These are phyloP conservation scores for Drosophila tropicalis DNA, from an alignment of 1,140 invertebrate species.

Conservation along the genomic window DNA sequence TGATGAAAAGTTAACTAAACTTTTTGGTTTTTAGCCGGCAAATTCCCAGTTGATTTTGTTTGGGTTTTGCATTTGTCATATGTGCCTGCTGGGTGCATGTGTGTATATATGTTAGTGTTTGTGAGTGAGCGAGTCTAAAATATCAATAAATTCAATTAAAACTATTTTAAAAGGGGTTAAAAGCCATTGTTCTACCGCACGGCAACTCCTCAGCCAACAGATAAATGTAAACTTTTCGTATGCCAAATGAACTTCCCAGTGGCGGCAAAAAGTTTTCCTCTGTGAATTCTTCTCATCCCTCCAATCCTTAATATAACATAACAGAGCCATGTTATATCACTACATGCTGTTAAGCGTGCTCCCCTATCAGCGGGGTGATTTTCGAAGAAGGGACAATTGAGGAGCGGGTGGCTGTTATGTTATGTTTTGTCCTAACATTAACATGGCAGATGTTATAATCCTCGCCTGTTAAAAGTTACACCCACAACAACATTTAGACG, in stretches of 20 bases:
- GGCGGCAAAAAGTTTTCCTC: constrained; percentile 21
- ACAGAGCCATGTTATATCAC: constrained; percentile 7
- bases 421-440: constrained; percentile 22
- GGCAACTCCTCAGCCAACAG: constrained; percentile 32
- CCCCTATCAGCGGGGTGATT: constrained; percentile 53
- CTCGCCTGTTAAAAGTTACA: not conserved
- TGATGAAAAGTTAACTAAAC: constrained; percentile 73
- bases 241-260: constrained; percentile 38
- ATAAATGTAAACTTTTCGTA: constrained; percentile 42
- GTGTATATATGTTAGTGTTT: not conserved
- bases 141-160: constrained; percentile 68
- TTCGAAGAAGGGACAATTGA: constrained; percentile 61
- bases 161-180: constrained; percentile 59
- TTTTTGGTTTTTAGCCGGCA: constrained; percentile 42
- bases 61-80: constrained; percentile 38
- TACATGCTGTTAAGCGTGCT: constrained; percentile 36
- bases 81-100: constrained; percentile 1
- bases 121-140: constrained; percentile 29
- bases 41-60: constrained; percentile 27
- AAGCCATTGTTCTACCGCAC: constrained; percentile 42
- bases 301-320: not conserved
- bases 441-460: constrained; percentile 21
- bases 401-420: constrained; percentile 36
- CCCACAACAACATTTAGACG: not conserved
- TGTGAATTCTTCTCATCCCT: not conserved